Percentiles rank a stretch among this genome's conserved stretches.
These are phyloP conservation scores for Lophura nycthemera DNA, from an alignment of 2,113 vertebrate genomes.

Conservation along the genomic window DNA sequence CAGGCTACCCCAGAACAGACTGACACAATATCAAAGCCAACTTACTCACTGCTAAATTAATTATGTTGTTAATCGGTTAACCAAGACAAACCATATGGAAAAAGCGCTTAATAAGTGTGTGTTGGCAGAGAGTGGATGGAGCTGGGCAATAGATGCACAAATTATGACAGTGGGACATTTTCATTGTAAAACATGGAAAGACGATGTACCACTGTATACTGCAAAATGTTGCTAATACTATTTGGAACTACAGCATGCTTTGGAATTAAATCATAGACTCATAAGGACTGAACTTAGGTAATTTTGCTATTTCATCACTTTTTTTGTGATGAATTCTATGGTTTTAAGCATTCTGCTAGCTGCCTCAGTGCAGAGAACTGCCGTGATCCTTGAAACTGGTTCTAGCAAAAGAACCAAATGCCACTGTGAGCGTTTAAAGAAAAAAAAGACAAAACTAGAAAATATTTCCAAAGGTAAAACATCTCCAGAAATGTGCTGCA, in stretches of 20 bases:
- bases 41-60: constrained; percentile 15
- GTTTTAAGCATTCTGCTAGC: not conserved
- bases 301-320: not conserved
- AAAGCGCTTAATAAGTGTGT: not conserved
- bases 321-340: not conserved
- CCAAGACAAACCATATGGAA: not conserved
- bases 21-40: not conserved
- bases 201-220: not conserved
- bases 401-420: not conserved
- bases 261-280: not conserved
- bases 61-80: constrained; percentile 21
- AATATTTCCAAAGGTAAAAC: not conserved
- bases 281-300: not conserved
- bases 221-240: not conserved
- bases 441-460: not conserved
- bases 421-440: not conserved
- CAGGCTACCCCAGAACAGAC: not conserved
- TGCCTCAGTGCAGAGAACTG: not conserved
- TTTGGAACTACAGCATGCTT: not conserved
- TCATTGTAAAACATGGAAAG: not conserved
- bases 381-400: not conserved
- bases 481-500: not conserved
- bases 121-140: not conserved
- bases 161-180: not conserved
- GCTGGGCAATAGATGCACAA: not conserved